phyloP scores from a whole-genome alignment of 1,140 invertebrate genomes.

The Zelostemma sp. region DNA sequence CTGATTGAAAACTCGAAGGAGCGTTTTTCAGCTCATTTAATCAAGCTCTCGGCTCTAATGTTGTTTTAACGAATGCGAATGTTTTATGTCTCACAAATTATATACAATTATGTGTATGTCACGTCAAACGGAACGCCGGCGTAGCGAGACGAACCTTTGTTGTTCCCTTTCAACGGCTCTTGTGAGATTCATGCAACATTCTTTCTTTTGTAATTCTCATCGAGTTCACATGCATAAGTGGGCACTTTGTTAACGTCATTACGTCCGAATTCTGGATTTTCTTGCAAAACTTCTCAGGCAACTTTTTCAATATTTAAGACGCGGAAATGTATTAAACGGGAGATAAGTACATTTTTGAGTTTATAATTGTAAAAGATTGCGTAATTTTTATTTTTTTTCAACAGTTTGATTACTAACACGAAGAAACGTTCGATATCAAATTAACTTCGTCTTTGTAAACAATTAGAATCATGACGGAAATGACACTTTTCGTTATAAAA shows the following conservation, averaged over 20 bases:
- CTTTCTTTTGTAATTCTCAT: conserved; percentile 37
- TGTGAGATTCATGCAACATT: conserved; percentile 30
- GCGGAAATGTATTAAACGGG: no score
- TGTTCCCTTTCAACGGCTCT: conserved; percentile 40
- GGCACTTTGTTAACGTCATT: conserved; percentile 28
- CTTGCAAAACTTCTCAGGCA: neutral
- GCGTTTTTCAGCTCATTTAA: no score
- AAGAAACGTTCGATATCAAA: no score
- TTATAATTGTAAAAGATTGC: no score
- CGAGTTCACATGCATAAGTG: conserved; percentile 38
- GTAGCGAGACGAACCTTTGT: conserved; percentile 41
- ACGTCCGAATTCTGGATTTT: conserved; percentile 7
- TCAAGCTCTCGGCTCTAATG: conserved; percentile 3
- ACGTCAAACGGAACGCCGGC: conserved; percentile 39
- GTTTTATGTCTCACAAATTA: conserved; percentile 22
- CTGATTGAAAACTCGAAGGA: no score
- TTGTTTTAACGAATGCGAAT: conserved; percentile 28
- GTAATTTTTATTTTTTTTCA: no score
- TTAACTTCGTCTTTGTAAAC: no score
- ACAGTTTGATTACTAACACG: no score
- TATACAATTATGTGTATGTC: conserved; percentile 34
- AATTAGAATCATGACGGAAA: no score
- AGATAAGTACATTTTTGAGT: no score
- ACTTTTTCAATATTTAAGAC: neutral
- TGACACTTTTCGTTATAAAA: no score